Conservation (phyloP, 2,797 vertebrate species). For the Argya squamiceps region DNA sequence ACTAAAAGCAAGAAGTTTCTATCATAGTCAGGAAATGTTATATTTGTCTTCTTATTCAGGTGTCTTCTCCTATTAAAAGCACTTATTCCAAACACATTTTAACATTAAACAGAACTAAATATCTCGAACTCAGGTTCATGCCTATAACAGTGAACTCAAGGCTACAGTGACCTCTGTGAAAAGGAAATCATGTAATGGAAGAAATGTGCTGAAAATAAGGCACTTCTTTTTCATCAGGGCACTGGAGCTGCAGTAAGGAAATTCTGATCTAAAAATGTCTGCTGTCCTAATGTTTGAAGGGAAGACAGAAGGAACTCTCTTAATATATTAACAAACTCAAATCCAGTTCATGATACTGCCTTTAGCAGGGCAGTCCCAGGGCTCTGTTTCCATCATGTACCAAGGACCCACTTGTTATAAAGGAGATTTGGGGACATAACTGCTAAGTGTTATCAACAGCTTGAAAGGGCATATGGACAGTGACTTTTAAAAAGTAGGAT, state of each 20-base stretch:
- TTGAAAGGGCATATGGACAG: background rate
- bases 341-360: rapidly evolving
- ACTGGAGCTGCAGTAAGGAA: background rate
- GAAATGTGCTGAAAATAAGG: background rate
- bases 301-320: background rate
- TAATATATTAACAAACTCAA: background rate
- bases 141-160: background rate
- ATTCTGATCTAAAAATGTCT: background rate
- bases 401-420: background rate
- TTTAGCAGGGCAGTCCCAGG: background rate
- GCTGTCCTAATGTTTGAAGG: background rate
- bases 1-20: background rate
- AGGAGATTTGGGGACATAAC: background rate
- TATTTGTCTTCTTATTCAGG: background rate
- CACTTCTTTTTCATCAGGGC: background rate
- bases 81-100: background rate
- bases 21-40: background rate
- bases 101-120: background rate
- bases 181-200: background rate
- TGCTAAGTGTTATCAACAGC: background rate
- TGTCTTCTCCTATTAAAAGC: background rate
- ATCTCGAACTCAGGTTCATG: background rate
- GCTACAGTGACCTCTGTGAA: background rate
- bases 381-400: background rate
- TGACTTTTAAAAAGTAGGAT: background rate